Conservation (phyloP, 2,888 invertebrate genomes). For the Caradrina kadenii region DNA sequence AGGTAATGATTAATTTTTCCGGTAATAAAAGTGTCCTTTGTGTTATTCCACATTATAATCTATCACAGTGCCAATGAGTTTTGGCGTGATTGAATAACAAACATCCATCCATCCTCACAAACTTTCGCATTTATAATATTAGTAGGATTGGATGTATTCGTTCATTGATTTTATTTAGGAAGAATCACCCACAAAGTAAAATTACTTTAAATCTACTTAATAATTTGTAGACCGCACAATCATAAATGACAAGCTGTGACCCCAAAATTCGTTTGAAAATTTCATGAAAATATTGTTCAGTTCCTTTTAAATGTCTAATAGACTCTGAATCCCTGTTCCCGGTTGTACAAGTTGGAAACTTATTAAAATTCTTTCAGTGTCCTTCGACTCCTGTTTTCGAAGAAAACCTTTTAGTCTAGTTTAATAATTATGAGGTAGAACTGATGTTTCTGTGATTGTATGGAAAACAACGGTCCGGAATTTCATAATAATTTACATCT, state of each 20-base stretch:
- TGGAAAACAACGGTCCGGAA: neutral
- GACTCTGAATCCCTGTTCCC: constrained; percentile 50
- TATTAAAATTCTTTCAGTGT: constrained; percentile 54
- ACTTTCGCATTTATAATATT: no score
- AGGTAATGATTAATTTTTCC: no score
- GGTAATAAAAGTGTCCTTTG: no score
- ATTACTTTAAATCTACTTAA: constrained; percentile 42
- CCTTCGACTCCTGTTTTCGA: constrained; percentile 31
- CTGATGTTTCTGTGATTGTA: neutral
- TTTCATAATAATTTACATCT: neutral
- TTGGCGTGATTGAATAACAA: no score
- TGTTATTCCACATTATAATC: no score
- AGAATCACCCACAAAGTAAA: constrained; percentile 23
- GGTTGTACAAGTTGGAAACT: constrained; percentile 52
- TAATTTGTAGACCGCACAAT: constrained; percentile 42
- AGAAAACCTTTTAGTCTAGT: constrained; percentile 36
- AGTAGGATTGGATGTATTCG: neutral
- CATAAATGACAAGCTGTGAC: constrained; percentile 49
- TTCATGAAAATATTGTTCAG: constrained; percentile 54
- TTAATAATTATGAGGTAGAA: constrained; percentile 14
- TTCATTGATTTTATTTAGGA: constrained; percentile 4
- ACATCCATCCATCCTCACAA: no score
- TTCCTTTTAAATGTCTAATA: constrained; percentile 53
- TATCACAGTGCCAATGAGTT: no score
- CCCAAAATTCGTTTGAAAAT: constrained; percentile 43